Percentiles rank a stretch among this genome's conserved stretches.
Evolutionary conservation across 2,797 vertebrate species (phyloP).

Genomic region (Gouania willdenowi): DNA sequence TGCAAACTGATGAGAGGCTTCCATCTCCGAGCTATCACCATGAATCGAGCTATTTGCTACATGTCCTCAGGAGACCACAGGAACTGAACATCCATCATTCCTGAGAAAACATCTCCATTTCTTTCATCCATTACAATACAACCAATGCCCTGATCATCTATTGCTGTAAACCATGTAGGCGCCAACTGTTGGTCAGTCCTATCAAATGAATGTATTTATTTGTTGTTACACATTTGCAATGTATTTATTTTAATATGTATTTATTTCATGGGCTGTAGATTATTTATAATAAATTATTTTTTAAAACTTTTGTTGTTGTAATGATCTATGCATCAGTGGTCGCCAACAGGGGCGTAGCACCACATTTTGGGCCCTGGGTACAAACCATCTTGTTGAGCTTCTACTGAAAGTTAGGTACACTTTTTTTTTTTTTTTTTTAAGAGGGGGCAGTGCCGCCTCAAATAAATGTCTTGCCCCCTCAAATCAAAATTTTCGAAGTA

Average conservation of each 20-base stretch:
- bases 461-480: too few relatives aligned
- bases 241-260: slow-evolving; percentile 51
- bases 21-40: slow-evolving; percentile 76
- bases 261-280: slow-evolving; percentile 43
- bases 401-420: too few relatives aligned
- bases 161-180: slow-evolving; percentile 21
- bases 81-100: slow-evolving; percentile 26
- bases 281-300: slow-evolving; percentile 54
- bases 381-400: too few relatives aligned
- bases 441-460: too few relatives aligned
- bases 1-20: slow-evolving; percentile 79
- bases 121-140: neutral
- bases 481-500: too few relatives aligned
- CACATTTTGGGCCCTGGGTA: too few relatives aligned
- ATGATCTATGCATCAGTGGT: too few relatives aligned
- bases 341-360: too few relatives aligned
- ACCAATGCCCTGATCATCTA: slow-evolving; percentile 7
- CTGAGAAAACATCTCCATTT: neutral
- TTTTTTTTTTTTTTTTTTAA: too few relatives aligned
- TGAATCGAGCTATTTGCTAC: slow-evolving; percentile 78
- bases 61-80: slow-evolving; percentile 63
- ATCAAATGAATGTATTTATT: slow-evolving; percentile 62
- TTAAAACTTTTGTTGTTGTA: too few relatives aligned
- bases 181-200: slow-evolving; percentile 6
- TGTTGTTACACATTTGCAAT: too few relatives aligned